Base-by-base conservation (phyloP, 2,113 vertebrate genomes). In the Apteryx mantelli region DNA sequence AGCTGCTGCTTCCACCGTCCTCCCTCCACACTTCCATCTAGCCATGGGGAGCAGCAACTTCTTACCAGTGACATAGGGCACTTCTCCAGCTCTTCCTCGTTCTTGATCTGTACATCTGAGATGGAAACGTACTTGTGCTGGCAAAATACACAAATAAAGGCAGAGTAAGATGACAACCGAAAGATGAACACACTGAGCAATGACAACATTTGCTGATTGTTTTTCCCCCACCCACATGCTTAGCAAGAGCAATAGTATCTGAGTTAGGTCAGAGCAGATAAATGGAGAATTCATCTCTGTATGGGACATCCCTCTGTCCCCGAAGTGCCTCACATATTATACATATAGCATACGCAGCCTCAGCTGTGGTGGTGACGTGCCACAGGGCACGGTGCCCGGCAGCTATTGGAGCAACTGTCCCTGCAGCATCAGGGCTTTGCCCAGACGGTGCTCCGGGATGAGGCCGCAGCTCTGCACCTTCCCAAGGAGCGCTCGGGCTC, bases 81-180 rank as follows among this genome's bases (percentile, higher is more conserved):
- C 88, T 99, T 99, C 89, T 99, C 99, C 79, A 99, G 98, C 90
- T 99, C 99, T 42, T 99, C 99, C 92, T 99, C 99, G 0, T 97
- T 99, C 96, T 98, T 99, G 95, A 99, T 99, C 98, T 99, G 99
- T 44, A 99, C 81, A n/a, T 99, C 99, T 0, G 99, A 98, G 46
- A 99, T 99, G 84, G 99, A 99, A 44, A 99, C 55, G 11, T 99
- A 99, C 89, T 99, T 99, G 98, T 99, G 99, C 99, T 99, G 98
- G 52, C 32, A 85, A 95, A 92, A 97, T 5, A 96, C 52, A 88
- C 2, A 71, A 53, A 44, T 5, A 95, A 61, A 65, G 52, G 64
- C 34, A 79, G 53, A 40, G 64, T 30, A 34, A 17, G 4, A 14
- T 48, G 85, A 86, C 42, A 86, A 10, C 50, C 34, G 46, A n/a